phyloP scores from a whole-genome alignment of 2,113 vertebrate genomes.

The Genyomyrus donnyi region DNA sequence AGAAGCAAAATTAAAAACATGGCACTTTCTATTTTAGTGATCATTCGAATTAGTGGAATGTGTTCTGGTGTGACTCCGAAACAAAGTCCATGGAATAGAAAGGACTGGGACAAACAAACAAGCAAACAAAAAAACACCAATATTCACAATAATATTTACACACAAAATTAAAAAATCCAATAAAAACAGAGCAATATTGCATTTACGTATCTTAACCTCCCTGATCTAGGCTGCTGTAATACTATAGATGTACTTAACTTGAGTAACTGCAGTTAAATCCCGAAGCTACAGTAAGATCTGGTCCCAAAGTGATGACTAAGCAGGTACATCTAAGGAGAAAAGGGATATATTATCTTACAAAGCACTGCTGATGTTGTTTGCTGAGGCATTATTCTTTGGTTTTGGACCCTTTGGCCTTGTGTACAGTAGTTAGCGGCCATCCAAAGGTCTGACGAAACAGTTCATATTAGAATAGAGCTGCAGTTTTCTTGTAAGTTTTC shows the following conservation, averaged over 20 bases:
- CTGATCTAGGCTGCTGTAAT: neutral
- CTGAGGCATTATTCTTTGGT: no score
- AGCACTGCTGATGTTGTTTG: no score
- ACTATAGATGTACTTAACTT: neutral
- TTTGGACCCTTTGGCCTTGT: no score
- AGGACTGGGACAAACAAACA: neutral
- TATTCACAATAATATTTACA: neutral
- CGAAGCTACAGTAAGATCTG: neutral
- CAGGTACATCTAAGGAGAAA: no score
- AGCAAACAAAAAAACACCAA: neutral
- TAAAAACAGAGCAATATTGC: neutral
- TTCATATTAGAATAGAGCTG: no score
- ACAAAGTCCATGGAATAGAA: slow-evolving; percentile 14
- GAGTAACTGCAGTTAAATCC: neutral
- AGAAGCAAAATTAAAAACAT: neutral
- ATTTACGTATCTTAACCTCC: neutral
- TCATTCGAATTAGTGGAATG: neutral
- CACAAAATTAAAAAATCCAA: neutral
- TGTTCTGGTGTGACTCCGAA: neutral
- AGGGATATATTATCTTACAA: no score
- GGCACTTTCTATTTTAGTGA: neutral
- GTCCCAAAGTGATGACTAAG: no score
- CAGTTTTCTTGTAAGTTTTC: no score
- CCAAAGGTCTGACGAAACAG: no score
- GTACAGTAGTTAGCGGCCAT: no score